Conservation (phyloP, 2,888 invertebrate genomes). For the Rhimphoctona megacephalus region DNA sequence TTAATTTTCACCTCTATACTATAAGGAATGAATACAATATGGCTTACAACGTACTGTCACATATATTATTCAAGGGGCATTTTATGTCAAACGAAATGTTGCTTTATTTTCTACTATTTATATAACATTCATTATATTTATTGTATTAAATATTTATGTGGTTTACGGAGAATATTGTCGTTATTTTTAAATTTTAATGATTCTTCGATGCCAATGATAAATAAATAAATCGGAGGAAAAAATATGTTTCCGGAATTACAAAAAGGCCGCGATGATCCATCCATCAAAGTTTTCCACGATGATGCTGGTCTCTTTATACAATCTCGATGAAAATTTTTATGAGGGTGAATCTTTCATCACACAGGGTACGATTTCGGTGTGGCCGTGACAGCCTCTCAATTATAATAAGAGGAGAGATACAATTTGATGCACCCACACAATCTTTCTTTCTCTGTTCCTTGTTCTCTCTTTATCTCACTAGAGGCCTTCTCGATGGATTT, state of each 20-base stretch:
- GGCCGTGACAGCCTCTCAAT: slow-evolving; percentile 32
- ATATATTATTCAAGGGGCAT: neutral
- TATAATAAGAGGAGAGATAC: slow-evolving; percentile 49
- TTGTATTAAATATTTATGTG: neutral
- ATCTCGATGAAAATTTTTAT: slow-evolving; percentile 38
- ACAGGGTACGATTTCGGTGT: slow-evolving; percentile 14
- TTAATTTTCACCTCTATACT: neutral
- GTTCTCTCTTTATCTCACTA: neutral
- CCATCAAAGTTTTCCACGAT: slow-evolving; percentile 16
- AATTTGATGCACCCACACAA: slow-evolving; percentile 12
- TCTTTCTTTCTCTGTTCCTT: neutral
- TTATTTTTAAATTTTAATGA: neutral
- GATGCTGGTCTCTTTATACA: slow-evolving; percentile 15
- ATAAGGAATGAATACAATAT: neutral
- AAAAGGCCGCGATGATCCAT: slow-evolving; percentile 44
- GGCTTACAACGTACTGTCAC: neutral
- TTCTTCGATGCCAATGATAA: neutral
- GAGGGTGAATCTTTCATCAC: slow-evolving; percentile 26
- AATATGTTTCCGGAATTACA: neutral
- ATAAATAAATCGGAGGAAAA: neutral
- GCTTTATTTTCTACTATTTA: neutral
- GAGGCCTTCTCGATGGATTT: neutral
- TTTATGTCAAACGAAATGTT: neutral
- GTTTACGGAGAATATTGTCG: neutral
- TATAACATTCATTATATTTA: neutral